These are phyloP conservation scores for Drosophila kokeensis DNA, from an alignment of 2,888 invertebrate species.

Conservation along the genomic window DNA sequence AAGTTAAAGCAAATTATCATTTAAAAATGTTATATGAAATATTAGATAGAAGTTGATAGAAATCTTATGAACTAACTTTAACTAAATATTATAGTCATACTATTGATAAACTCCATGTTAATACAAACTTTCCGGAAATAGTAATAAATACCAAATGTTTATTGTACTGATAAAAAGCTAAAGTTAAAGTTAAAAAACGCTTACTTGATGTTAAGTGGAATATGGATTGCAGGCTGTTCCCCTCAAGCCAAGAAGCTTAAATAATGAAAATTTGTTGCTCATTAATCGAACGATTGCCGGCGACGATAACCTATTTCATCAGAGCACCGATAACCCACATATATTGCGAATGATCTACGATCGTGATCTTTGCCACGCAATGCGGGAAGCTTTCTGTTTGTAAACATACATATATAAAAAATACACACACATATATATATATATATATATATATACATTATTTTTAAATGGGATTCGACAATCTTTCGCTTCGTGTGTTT, in stretches of 20 bases:
- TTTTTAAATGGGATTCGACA: slow-evolving; percentile 46
- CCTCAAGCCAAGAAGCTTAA: neutral
- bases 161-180: neutral
- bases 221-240: neutral
- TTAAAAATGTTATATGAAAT: neutral
- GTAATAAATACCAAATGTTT: neutral
- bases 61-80: too few relatives aligned
- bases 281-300: slow-evolving; percentile 69
- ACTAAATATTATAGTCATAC: too few relatives aligned
- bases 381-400: slow-evolving; percentile 55
- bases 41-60: neutral
- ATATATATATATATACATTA: neutral
- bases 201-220: neutral
- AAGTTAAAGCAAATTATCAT: neutral
- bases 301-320: slow-evolving; percentile 72
- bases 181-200: neutral
- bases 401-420: slow-evolving; percentile 30
- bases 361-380: slow-evolving; percentile 54
- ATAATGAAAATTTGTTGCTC: slow-evolving; percentile 53
- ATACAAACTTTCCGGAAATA: neutral
- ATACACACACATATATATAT: slow-evolving; percentile 22
- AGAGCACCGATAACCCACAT: slow-evolving; percentile 59
- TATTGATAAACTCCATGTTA: neutral
- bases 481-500: slow-evolving; percentile 49
- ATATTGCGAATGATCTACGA: slow-evolving; percentile 64